A percentile compares a stretch with the other conserved stretches of the same genome.
These are phyloP conservation scores for Tychaedon coryphoeus DNA, from an alignment of 2,113 vertebrate species.

Conservation along the genomic window DNA sequence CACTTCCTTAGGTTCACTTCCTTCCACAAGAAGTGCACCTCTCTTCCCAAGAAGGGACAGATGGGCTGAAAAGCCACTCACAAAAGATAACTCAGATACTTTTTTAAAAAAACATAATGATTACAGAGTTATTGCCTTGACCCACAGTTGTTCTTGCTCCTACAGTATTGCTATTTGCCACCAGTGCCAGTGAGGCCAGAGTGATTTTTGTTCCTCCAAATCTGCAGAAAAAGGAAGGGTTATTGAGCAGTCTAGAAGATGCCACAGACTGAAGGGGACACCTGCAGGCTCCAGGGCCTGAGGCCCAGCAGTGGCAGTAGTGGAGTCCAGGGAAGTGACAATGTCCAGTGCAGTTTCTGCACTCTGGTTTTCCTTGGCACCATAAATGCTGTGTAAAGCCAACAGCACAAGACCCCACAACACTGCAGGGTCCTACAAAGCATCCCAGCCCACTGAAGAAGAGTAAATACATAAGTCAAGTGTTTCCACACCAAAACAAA, in stretches of 20 bases:
- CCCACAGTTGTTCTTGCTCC: not conserved
- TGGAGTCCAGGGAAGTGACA: rapidly evolving
- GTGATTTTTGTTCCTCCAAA: not conserved
- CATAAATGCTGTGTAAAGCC: not conserved
- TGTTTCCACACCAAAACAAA: not conserved
- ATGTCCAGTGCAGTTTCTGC: rapidly evolving
- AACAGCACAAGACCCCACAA: not conserved
- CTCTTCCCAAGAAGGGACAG: not conserved
- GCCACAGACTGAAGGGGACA: not conserved
- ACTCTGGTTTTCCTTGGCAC: not conserved
- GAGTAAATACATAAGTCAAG: not conserved
- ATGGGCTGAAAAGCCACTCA: not conserved
- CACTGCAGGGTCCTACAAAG: rapidly evolving
- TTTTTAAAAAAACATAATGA: not conserved
- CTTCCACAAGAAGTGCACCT: not conserved
- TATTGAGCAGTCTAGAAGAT: not conserved
- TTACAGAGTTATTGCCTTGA: not conserved
- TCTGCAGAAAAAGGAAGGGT: not conserved
- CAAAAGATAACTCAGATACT: not conserved
- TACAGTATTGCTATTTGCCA: not conserved
- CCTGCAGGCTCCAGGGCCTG: not conserved
- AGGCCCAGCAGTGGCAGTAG: not conserved
- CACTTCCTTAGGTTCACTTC: not conserved
- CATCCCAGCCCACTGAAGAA: not conserved
- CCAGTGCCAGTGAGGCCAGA: not conserved